phyloP scores from a whole-genome alignment of 2,888 invertebrate species.

The Hirtodrosophila duncani region DNA sequence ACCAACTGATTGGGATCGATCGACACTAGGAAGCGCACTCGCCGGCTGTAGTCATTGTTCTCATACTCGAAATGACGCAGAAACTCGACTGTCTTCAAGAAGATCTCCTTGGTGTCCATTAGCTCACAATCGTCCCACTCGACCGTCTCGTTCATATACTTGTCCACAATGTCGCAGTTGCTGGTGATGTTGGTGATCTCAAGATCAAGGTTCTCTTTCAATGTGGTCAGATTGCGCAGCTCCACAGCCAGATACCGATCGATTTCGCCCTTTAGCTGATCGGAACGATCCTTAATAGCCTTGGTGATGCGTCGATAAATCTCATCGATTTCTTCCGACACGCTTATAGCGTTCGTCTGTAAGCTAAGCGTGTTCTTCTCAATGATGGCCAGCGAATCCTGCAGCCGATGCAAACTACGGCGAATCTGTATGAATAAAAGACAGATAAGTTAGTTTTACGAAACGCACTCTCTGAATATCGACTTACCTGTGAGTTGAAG shows the following conservation, averaged over 20 bases:
- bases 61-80: conserved; percentile 96
- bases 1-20: conserved; percentile 95
- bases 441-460: neutral
- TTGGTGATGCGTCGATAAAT: conserved; percentile 91
- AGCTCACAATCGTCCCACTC: conserved; percentile 95
- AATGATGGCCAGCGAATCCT: conserved; percentile 89
- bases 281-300: conserved; percentile 93
- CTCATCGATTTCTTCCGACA: conserved; percentile 96
- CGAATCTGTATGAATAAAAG: conserved; percentile 80
- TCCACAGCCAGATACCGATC: conserved; percentile 95
- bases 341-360: conserved; percentile 92
- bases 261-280: conserved; percentile 91
- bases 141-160: conserved; percentile 92
- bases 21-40: conserved; percentile 91
- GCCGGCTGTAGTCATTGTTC: conserved; percentile 91
- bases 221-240: conserved; percentile 88
- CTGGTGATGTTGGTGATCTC: conserved; percentile 97
- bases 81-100: conserved; percentile 96
- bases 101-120: conserved; percentile 97
- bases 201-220: conserved; percentile 95
- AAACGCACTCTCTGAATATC: neutral
- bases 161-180: conserved; percentile 97
- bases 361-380: conserved; percentile 93
- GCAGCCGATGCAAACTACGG: conserved; percentile 91
- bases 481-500: conserved; percentile 87